A percentile compares a stretch with the other conserved stretches of the same genome.
Conservation (phyloP, 2,113 vertebrate genomes). For the Catagonus wagneri region DNA sequence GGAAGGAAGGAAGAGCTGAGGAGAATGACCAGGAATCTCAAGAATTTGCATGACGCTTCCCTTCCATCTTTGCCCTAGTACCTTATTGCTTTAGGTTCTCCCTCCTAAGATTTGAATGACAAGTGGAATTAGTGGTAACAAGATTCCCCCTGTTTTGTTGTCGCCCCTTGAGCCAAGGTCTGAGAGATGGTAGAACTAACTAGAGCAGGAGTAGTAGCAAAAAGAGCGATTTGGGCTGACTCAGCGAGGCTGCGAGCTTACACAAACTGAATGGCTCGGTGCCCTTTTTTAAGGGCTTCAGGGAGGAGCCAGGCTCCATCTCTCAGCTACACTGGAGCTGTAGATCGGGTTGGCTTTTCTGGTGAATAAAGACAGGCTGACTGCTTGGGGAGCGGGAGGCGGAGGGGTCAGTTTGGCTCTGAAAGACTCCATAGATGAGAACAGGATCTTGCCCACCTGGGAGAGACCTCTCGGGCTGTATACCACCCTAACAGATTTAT, state of each 20-base stretch:
- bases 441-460: slow-evolving; percentile 46
- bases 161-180: background rate
- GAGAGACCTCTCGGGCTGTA: slow-evolving; percentile 40
- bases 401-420: background rate
- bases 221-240: background rate
- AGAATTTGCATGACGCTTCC: slow-evolving; percentile 39
- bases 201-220: background rate
- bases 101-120: slow-evolving; percentile 23
- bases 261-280: background rate
- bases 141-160: slow-evolving; percentile 23
- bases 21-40: slow-evolving; percentile 3
- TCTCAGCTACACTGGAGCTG: background rate
- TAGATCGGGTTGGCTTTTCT: slow-evolving; percentile 5
- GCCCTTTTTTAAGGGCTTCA: background rate
- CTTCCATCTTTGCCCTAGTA: background rate
- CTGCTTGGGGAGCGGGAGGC: background rate
- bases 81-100: background rate
- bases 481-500: slow-evolving; percentile 66
- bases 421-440: slow-evolving; percentile 52
- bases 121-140: background rate
- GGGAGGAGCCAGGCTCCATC: background rate
- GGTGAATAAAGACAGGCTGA: background rate
- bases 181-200: background rate
- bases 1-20: background rate
- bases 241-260: background rate